Evolutionary conservation across 2,797 vertebrate species (phyloP).

Genomic region (Nasua narica): DNA sequence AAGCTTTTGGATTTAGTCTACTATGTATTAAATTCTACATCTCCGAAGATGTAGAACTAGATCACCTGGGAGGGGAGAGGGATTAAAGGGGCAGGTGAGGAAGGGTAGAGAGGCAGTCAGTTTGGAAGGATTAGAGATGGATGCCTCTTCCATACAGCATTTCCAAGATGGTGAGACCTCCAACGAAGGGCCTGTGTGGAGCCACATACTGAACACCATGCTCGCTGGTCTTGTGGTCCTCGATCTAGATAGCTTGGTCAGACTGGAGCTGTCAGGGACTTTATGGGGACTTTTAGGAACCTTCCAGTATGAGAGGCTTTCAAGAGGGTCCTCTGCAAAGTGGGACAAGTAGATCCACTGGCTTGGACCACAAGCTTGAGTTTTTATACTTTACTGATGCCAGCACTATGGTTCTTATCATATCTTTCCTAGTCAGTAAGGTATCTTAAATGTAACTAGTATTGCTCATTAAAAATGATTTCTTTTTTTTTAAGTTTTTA

Average conservation of each 20-base stretch:
- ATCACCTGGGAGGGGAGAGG: not conserved
- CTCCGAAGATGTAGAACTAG: not conserved
- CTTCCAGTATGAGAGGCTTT: not conserved
- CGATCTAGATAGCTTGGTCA: not conserved
- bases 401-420: not conserved
- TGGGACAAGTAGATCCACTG: not conserved
- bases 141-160: not conserved
- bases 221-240: not conserved
- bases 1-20: not conserved
- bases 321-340: not conserved
- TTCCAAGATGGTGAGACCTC: not conserved
- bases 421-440: not conserved
- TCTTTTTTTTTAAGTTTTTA: not conserved
- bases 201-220: not conserved
- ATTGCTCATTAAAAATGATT: not conserved
- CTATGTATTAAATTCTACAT: not conserved
- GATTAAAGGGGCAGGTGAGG: not conserved
- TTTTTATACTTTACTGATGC: not conserved
- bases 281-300: not conserved
- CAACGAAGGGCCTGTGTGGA: not conserved
- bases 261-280: not conserved
- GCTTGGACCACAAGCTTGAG: not conserved
- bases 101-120: not conserved
- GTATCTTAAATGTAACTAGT: not conserved
- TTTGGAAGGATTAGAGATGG: not conserved